Evolutionary conservation across 2,113 vertebrate species (phyloP).

Genomic region (Nothocercus nigrocapillus): DNA sequence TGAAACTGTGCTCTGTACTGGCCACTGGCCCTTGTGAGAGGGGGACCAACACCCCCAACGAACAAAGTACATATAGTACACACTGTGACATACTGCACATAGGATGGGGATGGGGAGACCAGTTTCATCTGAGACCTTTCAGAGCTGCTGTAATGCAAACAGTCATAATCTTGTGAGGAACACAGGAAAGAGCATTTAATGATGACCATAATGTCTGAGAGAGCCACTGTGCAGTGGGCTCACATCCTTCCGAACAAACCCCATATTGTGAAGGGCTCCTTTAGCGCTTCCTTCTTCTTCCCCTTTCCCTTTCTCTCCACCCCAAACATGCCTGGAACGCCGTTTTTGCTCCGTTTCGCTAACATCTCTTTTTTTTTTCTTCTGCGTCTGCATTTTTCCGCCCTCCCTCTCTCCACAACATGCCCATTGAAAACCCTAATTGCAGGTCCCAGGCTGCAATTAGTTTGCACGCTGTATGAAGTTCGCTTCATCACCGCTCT

Average conservation of each 20-base stretch:
- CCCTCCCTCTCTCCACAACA: background rate
- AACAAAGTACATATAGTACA: rapidly evolving
- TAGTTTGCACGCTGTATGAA: constrained; percentile 28
- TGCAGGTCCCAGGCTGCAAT: constrained; percentile 65
- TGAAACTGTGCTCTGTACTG: background rate
- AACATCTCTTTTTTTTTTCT: constrained; percentile 38
- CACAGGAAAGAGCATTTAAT: background rate
- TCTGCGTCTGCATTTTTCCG: constrained; percentile 46
- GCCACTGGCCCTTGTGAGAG: background rate
- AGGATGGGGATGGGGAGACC: background rate
- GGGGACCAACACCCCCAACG: background rate
- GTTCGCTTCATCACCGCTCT: constrained; percentile 60
- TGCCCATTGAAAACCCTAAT: constrained; percentile 52
- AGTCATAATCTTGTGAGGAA: background rate
- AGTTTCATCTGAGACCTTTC: background rate
- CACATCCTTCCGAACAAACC: constrained; percentile 34
- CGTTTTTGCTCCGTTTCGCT: constrained; percentile 8
- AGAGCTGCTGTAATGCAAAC: background rate
- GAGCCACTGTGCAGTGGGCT: background rate
- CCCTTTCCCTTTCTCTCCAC: background rate
- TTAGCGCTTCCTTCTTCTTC: background rate
- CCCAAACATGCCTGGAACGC: background rate
- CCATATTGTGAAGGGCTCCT: background rate
- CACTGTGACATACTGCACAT: rapidly evolving
- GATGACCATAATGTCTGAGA: background rate